Evolutionary conservation across 1,140 invertebrate genomes (phyloP).

Genomic region (Apis laboriosa): DNA sequence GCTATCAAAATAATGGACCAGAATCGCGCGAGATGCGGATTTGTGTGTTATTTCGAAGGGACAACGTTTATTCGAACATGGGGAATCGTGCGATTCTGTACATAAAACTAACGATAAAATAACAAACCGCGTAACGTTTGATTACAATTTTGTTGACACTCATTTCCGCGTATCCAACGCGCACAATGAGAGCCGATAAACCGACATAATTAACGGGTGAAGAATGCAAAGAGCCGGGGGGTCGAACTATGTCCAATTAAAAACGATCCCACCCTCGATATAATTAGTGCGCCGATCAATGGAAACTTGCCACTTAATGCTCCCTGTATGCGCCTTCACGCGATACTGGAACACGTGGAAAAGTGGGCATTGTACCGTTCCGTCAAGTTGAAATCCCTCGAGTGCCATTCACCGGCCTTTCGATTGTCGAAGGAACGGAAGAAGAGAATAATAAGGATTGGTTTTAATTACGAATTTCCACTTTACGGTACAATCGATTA

Average conservation of each 20-base stretch:
- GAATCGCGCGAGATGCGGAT: neutral
- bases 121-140: neutral
- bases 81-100: neutral
- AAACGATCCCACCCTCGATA: constrained; percentile 24
- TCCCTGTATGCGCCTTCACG: neutral
- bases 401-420: constrained; percentile 13
- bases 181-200: neutral
- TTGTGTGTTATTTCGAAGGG: neutral
- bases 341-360: constrained; percentile 10
- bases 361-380: constrained; percentile 22
- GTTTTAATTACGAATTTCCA: constrained; percentile 37
- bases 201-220: constrained; percentile 11
- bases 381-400: neutral
- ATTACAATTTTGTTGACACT: neutral
- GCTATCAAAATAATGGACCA: no score
- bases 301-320: constrained; percentile 11
- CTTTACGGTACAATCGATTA: constrained; percentile 10
- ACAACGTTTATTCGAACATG: neutral
- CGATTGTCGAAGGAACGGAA: neutral
- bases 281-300: constrained; percentile 19
- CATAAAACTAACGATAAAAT: constrained; percentile 11
- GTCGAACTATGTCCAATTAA: constrained; percentile 27
- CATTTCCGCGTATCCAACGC: neutral
- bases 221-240: neutral
- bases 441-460: constrained; percentile 26